Conservation (phyloP, 2,797 vertebrate species). For the Parotocinclus haroldoi region DNA sequence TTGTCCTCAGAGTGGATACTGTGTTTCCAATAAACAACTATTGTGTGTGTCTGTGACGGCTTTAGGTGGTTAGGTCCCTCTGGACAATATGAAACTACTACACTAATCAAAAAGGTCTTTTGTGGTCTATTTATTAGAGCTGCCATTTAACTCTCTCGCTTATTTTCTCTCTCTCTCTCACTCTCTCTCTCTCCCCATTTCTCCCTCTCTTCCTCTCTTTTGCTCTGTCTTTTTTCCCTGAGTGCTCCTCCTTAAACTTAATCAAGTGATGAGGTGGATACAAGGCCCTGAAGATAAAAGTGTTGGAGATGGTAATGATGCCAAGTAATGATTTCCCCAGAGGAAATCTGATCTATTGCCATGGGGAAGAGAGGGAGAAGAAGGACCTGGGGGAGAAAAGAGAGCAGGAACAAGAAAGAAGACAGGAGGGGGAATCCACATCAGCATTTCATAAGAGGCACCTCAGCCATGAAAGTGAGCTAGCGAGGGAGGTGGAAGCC, state of each 20-base stretch:
- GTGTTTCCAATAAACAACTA: slow-evolving; percentile 14
- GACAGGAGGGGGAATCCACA: slow-evolving; percentile 65
- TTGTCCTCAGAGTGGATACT: slow-evolving; percentile 32
- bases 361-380: slow-evolving; percentile 81
- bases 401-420: slow-evolving; percentile 20
- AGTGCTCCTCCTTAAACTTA: slow-evolving; percentile 68
- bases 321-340: slow-evolving; percentile 96
- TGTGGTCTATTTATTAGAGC: slow-evolving; percentile 77
- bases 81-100: slow-evolving; percentile 42
- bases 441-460: slow-evolving; percentile 84
- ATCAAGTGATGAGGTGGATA: slow-evolving; percentile 87
- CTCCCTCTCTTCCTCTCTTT: slow-evolving; percentile 72
- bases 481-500: slow-evolving; percentile 46
- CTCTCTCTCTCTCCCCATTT: slow-evolving; percentile 67
- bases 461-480: slow-evolving; percentile 65
- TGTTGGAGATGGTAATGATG: slow-evolving; percentile 90
- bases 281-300: slow-evolving; percentile 88
- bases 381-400: slow-evolving; percentile 70
- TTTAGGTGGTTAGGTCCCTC: slow-evolving; percentile 30
- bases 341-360: slow-evolving; percentile 92
- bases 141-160: slow-evolving; percentile 71
- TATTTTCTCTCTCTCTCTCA: slow-evolving; percentile 63
- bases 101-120: slow-evolving; percentile 58
- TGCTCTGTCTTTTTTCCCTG: too few species aligned
- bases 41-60: slow-evolving; percentile 10